Evolutionary conservation across 2,888 invertebrate genomes (phyloP).

Genomic region (Cantharis lateralis): DNA sequence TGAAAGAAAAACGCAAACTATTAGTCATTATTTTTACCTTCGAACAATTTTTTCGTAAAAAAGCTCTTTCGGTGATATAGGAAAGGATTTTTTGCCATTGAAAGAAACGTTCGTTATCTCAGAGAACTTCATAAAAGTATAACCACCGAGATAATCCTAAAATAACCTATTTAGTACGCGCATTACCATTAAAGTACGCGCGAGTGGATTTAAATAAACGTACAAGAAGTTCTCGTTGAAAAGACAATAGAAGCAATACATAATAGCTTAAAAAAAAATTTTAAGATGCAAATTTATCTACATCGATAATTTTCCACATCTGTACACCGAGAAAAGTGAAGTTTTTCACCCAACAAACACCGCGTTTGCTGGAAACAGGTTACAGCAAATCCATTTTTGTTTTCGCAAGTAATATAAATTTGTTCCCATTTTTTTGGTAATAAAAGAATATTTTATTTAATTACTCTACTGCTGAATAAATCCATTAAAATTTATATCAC

Average conservation of each 20-base stretch:
- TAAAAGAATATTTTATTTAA: too few relatives aligned
- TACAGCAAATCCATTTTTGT: too few relatives aligned
- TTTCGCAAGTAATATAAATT: too few relatives aligned
- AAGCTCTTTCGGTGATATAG: not conserved
- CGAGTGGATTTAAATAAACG: not conserved
- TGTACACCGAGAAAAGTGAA: not conserved
- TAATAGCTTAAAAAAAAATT: not conserved
- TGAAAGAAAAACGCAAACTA: not conserved
- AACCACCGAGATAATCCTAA: not conserved
- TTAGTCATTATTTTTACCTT: not conserved
- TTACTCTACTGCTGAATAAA: too few relatives aligned
- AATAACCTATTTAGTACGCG: not conserved
- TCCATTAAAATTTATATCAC: too few relatives aligned
- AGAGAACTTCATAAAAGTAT: not conserved
- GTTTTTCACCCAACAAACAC: not conserved
- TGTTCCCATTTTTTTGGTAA: too few relatives aligned
- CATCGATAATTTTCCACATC: not conserved
- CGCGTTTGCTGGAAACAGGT: not conserved
- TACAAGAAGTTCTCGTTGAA: not conserved
- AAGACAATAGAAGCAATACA: not conserved
- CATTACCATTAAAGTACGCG: not conserved
- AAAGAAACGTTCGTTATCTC: not conserved
- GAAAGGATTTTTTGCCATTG: not conserved
- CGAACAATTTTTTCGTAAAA: not conserved
- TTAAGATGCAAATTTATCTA: not conserved